Percentiles rank a stretch among this genome's conserved stretches.
Evolutionary conservation across 2,113 vertebrate genomes (phyloP).

Genomic region (Serilophus lunatus): DNA sequence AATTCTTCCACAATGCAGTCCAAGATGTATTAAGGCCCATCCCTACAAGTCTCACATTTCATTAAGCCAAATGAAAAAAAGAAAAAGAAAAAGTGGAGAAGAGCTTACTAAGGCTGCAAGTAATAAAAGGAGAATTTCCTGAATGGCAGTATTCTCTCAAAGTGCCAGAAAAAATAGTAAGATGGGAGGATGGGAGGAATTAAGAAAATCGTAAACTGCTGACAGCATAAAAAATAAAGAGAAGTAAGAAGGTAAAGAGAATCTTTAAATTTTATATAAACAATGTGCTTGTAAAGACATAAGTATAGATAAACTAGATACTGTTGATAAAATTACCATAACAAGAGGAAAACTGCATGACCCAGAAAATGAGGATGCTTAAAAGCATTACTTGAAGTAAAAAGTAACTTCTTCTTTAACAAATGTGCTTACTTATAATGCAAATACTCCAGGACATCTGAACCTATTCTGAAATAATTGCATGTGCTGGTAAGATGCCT

Average conservation of each 20-base stretch:
- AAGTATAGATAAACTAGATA: neutral
- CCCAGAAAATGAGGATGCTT: neutral
- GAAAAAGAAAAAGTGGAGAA: neutral
- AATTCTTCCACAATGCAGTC: neutral
- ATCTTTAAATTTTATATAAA: neutral
- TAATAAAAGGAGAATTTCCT: neutral
- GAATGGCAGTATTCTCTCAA: neutral
- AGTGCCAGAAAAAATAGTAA: neutral
- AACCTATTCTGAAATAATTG: neutral
- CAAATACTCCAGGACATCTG: neutral
- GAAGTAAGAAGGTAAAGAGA: neutral
- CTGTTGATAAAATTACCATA: neutral
- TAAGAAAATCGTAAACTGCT: neutral
- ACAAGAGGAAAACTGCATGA: neutral
- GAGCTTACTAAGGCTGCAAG: neutral
- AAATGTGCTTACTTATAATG: neutral
- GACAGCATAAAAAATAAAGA: neutral
- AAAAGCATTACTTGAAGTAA: neutral
- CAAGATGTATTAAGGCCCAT: neutral
- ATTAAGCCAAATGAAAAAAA: neutral
- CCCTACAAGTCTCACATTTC: neutral
- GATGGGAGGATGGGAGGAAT: neutral
- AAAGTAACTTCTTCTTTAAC: neutral
- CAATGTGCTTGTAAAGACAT: neutral
- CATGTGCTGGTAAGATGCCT: neutral